These are phyloP conservation scores for Ochlodes sylvanus DNA, from an alignment of 2,888 invertebrate genomes.

Conservation along the genomic window DNA sequence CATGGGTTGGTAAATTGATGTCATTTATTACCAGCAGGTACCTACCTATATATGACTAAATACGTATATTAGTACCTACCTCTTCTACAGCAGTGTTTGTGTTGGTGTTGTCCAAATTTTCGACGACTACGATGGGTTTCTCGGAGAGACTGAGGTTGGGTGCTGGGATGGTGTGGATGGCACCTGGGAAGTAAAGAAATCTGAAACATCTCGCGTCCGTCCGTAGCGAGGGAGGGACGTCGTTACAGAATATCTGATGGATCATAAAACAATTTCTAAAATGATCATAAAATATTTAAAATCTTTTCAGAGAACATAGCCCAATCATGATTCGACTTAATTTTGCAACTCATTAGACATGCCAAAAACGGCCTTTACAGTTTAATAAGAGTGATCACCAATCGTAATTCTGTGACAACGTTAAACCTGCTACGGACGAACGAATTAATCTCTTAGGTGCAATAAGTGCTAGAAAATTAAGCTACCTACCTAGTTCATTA, in stretches of 20 bases:
- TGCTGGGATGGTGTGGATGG: slow-evolving; percentile 94
- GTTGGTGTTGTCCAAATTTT: slow-evolving; percentile 52
- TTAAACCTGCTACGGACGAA: slow-evolving; percentile 36
- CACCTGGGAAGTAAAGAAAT: slow-evolving; percentile 82
- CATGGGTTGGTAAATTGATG: too few species aligned
- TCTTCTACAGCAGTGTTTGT: slow-evolving; percentile 51
- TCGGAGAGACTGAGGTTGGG: slow-evolving; percentile 90
- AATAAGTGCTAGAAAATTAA: background rate
- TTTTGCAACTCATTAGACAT: too few species aligned
- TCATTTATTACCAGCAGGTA: background rate
- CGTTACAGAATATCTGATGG: slow-evolving; percentile 37
- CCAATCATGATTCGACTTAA: too few species aligned
- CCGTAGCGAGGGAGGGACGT: slow-evolving; percentile 56
- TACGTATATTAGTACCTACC: slow-evolving; percentile 50
- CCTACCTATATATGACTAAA: too few species aligned
- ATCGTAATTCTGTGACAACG: slow-evolving; percentile 20
- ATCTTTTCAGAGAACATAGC: too few species aligned
- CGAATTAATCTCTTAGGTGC: background rate
- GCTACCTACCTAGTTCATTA: too few species aligned
- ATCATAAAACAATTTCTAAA: background rate
- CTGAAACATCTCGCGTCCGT: slow-evolving; percentile 63
- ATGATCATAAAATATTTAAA: too few species aligned
- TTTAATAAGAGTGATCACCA: background rate
- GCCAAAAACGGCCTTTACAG: too few species aligned
- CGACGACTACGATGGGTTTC: slow-evolving; percentile 84